phyloP scores from a whole-genome alignment of 1,140 invertebrate genomes.

The Trissolcus basalis region DNA sequence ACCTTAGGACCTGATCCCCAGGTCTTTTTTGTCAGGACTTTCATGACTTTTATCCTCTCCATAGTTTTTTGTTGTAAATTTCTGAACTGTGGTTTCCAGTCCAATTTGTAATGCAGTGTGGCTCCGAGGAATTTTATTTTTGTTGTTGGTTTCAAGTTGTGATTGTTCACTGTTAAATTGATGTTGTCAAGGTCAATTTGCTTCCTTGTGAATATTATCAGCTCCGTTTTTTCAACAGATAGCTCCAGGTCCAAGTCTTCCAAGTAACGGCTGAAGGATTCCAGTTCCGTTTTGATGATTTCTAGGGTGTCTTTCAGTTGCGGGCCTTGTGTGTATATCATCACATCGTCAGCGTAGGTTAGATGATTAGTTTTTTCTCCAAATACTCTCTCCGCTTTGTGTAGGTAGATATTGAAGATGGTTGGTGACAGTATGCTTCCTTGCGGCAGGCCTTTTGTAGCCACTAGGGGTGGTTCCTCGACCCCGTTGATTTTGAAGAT shows the following conservation, averaged over 20 bases:
- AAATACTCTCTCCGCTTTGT: background rate
- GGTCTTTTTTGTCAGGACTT: background rate
- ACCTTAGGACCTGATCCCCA: background rate
- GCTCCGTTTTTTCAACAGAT: constrained; percentile 8
- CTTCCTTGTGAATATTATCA: constrained; percentile 5
- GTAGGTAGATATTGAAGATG: constrained; percentile 23
- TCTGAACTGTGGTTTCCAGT: constrained; percentile 20
- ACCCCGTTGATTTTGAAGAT: constrained; percentile 17
- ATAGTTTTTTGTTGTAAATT: background rate
- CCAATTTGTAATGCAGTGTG: constrained; percentile 18
- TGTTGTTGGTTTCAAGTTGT: background rate
- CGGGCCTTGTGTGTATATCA: background rate
- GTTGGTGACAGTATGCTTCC: constrained; percentile 21
- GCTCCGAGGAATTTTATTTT: constrained; percentile 12
- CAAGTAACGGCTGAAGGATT: background rate
- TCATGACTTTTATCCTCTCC: background rate
- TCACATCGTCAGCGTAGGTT: background rate
- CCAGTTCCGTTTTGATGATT: background rate
- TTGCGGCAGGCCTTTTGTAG: constrained; percentile 27
- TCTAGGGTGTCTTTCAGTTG: background rate
- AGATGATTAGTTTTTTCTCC: background rate
- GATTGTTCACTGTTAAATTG: background rate
- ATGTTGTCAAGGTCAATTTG: background rate
- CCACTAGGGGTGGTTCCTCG: background rate
- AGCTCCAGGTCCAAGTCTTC: background rate